These are phyloP conservation scores for Illadopsis cleaveri DNA, from an alignment of 2,113 vertebrate genomes.

Conservation along the genomic window DNA sequence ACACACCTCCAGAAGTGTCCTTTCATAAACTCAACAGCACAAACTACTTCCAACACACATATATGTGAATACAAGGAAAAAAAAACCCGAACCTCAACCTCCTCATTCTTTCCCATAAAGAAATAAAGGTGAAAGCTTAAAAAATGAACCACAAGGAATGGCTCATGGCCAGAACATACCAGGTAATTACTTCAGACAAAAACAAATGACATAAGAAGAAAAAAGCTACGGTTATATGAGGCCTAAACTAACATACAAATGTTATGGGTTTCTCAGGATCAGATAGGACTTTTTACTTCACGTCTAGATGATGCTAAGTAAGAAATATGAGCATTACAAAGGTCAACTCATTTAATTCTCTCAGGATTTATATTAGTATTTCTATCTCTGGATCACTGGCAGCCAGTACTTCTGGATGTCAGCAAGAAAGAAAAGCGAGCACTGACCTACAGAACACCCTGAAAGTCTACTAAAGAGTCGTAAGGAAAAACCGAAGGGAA, in stretches of 20 bases:
- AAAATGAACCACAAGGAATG: background rate
- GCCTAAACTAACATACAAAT: background rate
- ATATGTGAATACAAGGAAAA: rapidly evolving
- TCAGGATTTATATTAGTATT: background rate
- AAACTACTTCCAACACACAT: background rate
- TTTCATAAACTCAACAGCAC: background rate
- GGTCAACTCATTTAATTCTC: background rate
- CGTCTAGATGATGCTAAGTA: background rate
- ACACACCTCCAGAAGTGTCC: background rate
- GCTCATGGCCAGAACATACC: background rate
- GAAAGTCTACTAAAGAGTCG: background rate
- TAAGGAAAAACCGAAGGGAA: background rate
- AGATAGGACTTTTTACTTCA: background rate
- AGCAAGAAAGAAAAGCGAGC: background rate
- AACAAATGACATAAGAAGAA: background rate
- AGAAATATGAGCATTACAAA: background rate
- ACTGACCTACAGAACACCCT: background rate
- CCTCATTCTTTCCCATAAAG: background rate
- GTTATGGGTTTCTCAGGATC: background rate
- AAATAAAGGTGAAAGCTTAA: background rate
- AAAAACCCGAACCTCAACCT: background rate
- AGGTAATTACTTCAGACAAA: background rate
- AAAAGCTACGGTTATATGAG: background rate
- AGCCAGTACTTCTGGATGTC: background rate
- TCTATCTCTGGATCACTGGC: background rate